phyloP scores from a whole-genome alignment of 2,888 invertebrate genomes.

The Spilosoma lubricipeda region DNA sequence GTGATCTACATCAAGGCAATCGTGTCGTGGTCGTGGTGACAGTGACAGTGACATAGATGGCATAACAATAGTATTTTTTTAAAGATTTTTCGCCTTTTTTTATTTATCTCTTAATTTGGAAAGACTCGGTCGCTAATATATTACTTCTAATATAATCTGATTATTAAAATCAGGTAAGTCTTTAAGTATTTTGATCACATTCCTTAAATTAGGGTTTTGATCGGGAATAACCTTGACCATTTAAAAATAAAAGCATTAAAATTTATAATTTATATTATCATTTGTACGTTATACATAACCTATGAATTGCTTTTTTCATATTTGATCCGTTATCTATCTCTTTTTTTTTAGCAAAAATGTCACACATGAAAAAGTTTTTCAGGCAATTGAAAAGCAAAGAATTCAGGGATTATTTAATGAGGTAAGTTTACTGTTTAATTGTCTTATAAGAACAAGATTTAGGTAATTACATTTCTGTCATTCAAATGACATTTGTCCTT shows the following conservation, averaged over 20 bases:
- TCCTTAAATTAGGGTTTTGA: background rate
- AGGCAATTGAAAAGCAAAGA: conserved; percentile 92
- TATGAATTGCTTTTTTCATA: background rate
- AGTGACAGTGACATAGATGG: conserved; percentile 46
- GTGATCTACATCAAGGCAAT: background rate
- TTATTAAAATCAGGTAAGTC: background rate
- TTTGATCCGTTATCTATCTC: background rate
- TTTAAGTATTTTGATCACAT: background rate
- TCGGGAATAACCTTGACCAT: background rate
- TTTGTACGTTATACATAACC: background rate
- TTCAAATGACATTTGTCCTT: conserved; percentile 3
- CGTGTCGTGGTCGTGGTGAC: background rate
- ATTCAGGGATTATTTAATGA: conserved; percentile 94
- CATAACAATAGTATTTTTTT: background rate
- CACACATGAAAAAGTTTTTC: conserved; percentile 76
- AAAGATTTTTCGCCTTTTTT: background rate
- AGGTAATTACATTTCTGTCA: background rate
- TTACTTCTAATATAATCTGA: background rate
- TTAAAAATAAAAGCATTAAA: background rate
- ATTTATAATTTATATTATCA: background rate
- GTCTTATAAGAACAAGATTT: background rate
- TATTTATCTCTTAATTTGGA: background rate
- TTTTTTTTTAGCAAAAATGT: conserved; percentile 71
- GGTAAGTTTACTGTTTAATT: conserved; percentile 79
- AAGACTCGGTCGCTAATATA: background rate